Conservation (phyloP, 2,888 invertebrate species). For the Iphiclides podalirius region DNA sequence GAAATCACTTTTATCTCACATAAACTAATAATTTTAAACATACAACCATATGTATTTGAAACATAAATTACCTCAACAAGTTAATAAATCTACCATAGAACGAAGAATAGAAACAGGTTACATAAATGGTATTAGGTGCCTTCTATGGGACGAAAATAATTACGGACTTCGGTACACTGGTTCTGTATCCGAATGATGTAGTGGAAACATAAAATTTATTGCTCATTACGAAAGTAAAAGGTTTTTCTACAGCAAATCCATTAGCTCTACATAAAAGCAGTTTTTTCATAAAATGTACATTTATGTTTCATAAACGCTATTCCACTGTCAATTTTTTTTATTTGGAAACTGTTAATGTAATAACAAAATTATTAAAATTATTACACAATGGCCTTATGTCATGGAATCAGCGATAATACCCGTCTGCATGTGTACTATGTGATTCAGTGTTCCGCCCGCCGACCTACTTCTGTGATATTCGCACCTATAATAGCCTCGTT, state of each 20-base stretch:
- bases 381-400: constrained; percentile 19
- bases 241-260: too few species aligned
- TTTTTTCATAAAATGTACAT: too few species aligned
- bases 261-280: too few species aligned
- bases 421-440: constrained; percentile 35
- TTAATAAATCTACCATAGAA: constrained; percentile 23
- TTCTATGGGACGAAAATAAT: constrained; percentile 22
- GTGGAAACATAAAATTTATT: constrained; percentile 20
- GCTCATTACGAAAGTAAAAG: constrained; percentile 3
- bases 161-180: constrained; percentile 21
- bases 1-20: too few species aligned
- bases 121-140: constrained; percentile 20
- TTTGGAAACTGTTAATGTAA: too few species aligned
- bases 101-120: constrained; percentile 23
- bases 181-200: constrained; percentile 13
- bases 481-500: constrained; percentile 44
- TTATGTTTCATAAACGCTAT: too few species aligned
- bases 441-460: constrained; percentile 51
- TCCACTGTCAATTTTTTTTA: too few species aligned
- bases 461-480: constrained; percentile 58
- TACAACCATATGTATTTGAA: not conserved
- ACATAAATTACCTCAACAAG: constrained; percentile 17
- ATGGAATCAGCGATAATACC: constrained; percentile 19
- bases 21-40: constrained; percentile 1
- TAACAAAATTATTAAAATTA: too few species aligned